Percentiles rank a stretch among this genome's conserved stretches.
Evolutionary conservation across 2,797 vertebrate species (phyloP).

Genomic region (Cichlasoma orientale): DNA sequence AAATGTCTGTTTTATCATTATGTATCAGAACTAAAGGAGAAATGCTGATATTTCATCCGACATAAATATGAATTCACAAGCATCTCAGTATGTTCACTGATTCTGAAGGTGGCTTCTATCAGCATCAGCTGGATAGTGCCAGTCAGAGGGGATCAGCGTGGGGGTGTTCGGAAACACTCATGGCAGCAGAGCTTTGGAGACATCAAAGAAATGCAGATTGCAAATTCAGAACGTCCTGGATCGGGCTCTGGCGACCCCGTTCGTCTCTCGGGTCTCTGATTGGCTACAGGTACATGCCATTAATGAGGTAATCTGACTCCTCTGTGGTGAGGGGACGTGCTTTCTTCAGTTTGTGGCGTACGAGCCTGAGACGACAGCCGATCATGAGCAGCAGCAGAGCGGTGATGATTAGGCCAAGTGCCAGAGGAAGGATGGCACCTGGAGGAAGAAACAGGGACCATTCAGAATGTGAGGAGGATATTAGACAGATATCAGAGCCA

Average conservation of each 20-base stretch:
- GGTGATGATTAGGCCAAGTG: constrained; percentile 92
- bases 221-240: constrained; percentile 25
- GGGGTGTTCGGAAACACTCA: constrained; percentile 1
- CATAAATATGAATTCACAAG: constrained; percentile 25
- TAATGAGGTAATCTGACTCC: constrained; percentile 99
- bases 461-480: background rate
- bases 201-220: constrained; percentile 24
- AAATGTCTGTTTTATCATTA: background rate
- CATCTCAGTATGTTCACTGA: constrained; percentile 28
- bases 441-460: background rate
- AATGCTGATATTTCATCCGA: constrained; percentile 9
- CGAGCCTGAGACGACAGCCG: constrained; percentile 88
- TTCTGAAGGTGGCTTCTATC: constrained; percentile 34
- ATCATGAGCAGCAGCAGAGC: constrained; percentile 93
- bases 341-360: constrained; percentile 94
- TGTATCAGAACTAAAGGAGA: background rate
- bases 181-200: constrained; percentile 24
- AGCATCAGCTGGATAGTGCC: constrained; percentile 25
- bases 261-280: background rate
- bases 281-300: constrained; percentile 95
- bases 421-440: constrained; percentile 95
- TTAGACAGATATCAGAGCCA: background rate
- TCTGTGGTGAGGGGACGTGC: constrained; percentile 93
- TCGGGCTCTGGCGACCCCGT: background rate
- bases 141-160: constrained; percentile 6